phyloP scores from a whole-genome alignment of 2,797 vertebrate species.

The Spinus olivaceus region DNA sequence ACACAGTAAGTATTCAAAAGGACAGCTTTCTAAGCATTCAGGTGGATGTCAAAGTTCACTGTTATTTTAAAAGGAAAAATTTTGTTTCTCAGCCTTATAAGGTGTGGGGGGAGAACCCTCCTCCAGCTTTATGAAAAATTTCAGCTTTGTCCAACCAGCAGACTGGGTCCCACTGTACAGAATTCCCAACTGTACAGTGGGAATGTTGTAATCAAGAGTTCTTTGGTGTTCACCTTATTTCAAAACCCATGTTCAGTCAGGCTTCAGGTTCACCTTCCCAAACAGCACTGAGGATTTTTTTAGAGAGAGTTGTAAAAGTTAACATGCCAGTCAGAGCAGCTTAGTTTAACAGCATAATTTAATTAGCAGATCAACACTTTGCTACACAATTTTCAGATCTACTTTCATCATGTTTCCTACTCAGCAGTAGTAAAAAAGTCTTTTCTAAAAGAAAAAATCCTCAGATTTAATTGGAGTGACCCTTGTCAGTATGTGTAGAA shows the following conservation, averaged over 20 bases:
- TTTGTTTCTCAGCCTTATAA: not conserved
- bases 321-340: not conserved
- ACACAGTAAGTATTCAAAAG: not conserved
- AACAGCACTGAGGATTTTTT: not conserved
- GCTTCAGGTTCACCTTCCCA: not conserved
- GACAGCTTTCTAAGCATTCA: not conserved
- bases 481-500: not conserved
- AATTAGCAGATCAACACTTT: constrained; percentile 44
- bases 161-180: not conserved
- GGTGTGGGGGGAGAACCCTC: rapidly evolving
- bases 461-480: constrained; percentile 47
- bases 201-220: not conserved
- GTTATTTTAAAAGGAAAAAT: not conserved
- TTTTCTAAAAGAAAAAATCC: constrained; percentile 5
- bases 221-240: not conserved
- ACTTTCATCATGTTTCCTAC: not conserved
- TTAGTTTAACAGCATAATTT: constrained; percentile 28
- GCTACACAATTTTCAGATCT: not conserved
- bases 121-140: not conserved
- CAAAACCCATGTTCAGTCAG: not conserved
- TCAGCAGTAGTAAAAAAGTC: constrained; percentile 5
- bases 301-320: not conserved
- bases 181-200: too few relatives aligned
- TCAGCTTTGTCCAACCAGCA: not conserved
- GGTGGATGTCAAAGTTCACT: not conserved